Percentiles rank a stretch among this genome's conserved stretches.
These are phyloP conservation scores for Irena cyanogastra DNA, from an alignment of 2,113 vertebrate species.

Conservation along the genomic window DNA sequence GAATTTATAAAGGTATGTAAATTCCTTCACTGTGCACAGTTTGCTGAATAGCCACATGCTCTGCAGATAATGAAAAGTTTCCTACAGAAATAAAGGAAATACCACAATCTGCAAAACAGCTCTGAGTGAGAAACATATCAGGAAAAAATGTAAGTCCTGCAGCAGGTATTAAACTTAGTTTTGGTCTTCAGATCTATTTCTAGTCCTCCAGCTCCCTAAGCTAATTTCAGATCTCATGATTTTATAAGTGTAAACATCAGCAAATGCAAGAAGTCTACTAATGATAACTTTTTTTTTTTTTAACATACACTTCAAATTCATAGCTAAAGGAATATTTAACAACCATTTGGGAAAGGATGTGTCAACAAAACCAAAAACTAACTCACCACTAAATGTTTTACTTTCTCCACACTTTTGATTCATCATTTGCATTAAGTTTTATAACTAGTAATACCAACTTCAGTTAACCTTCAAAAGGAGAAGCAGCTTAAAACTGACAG, in stretches of 20 bases:
- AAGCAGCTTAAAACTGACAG: background rate
- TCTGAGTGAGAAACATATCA: background rate
- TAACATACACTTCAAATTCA: background rate
- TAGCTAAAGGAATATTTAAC: background rate
- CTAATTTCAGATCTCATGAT: background rate
- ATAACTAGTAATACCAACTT: background rate
- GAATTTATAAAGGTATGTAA: background rate
- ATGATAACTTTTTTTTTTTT: background rate
- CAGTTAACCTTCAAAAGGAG: background rate
- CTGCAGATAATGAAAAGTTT: background rate
- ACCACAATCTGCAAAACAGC: background rate
- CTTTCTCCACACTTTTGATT: constrained; percentile 32
- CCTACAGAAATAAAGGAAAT: background rate
- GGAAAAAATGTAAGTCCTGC: background rate
- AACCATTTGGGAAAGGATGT: background rate
- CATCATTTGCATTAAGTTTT: constrained; percentile 3
- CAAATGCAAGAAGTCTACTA: background rate
- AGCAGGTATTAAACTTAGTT: background rate
- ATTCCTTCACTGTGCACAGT: background rate
- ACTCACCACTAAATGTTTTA: background rate
- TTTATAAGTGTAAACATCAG: background rate
- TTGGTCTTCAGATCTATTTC: background rate
- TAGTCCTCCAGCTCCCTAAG: background rate
- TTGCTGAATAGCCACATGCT: background rate
- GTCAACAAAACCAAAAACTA: background rate